Conservation (phyloP, 2,113 vertebrate genomes). For the Sinocyclocheilus anshuiensis region DNA sequence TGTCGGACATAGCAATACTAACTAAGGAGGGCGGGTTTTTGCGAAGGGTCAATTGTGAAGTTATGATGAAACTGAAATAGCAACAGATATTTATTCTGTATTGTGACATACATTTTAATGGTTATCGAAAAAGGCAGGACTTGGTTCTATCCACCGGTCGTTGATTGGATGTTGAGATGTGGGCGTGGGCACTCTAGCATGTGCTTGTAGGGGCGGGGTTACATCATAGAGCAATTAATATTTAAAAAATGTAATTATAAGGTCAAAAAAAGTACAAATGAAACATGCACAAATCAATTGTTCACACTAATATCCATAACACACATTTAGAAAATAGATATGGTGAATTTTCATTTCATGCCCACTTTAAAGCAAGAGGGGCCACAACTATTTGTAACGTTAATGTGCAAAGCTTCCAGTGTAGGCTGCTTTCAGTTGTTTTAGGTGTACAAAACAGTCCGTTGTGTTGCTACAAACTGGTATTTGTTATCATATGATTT, state of each 20-base stretch:
- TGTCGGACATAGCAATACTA: too few species aligned
- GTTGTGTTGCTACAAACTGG: too few species aligned
- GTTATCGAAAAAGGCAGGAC: neutral
- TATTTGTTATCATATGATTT: too few species aligned
- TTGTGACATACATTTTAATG: neutral
- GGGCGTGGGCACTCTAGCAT: neutral
- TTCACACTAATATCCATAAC: neutral
- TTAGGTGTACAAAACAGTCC: too few species aligned
- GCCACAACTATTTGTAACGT: too few species aligned
- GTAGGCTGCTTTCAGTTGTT: too few species aligned
- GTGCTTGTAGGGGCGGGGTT: neutral
- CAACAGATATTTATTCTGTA: neutral
- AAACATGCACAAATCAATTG: neutral
- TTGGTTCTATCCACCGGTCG: neutral
- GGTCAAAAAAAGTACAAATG: neutral
- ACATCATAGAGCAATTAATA: too few species aligned
- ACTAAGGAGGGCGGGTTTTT: too few species aligned
- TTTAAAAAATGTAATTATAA: neutral
- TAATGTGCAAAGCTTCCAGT: too few species aligned
- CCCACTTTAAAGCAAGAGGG: neutral
- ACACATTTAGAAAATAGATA: too few species aligned
- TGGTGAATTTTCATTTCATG: too few species aligned
- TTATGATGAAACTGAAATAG: neutral
- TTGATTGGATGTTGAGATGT: neutral
- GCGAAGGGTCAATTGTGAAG: neutral